A percentile compares a stretch with the other conserved stretches of the same genome.
These are phyloP conservation scores for Diglossa brunneiventris DNA, from an alignment of 2,113 vertebrate species.

Conservation along the genomic window DNA sequence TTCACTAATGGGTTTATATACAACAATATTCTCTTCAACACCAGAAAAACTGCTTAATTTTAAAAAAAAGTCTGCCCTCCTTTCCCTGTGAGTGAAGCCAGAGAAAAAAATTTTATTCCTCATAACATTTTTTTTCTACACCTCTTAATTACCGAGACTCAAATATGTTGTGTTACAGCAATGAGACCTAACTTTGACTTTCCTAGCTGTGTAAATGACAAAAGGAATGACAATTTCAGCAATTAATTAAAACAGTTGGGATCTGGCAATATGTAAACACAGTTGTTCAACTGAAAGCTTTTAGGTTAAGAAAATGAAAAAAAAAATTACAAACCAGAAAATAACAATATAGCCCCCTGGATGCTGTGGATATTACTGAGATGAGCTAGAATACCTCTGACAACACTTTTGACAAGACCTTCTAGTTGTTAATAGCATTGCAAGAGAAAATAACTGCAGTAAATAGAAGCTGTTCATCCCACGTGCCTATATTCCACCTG, in stretches of 20 bases:
- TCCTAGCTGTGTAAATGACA: not conserved
- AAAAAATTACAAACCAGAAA: not conserved
- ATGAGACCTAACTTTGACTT: not conserved
- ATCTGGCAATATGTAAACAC: not conserved
- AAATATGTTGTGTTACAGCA: not conserved
- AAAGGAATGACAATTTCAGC: not conserved
- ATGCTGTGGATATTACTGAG: not conserved
- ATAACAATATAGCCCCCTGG: not conserved
- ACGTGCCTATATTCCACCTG: fast-evolving
- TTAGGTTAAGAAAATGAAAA: not conserved
- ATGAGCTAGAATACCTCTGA: not conserved
- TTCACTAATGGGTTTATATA: not conserved
- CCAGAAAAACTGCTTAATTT: not conserved
- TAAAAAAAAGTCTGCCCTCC: fast-evolving
- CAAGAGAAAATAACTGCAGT: not conserved
- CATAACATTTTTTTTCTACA: not conserved
- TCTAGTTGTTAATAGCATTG: not conserved
- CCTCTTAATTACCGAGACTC: not conserved
- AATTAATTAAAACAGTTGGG: not conserved
- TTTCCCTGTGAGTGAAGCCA: not conserved
- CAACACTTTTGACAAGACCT: not conserved
- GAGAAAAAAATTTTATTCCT: not conserved
- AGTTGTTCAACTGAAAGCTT: not conserved
- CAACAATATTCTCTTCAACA: not conserved
- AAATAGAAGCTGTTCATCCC: not conserved